Evolutionary conservation across 2,797 vertebrate species (phyloP).

Genomic region (Onychomys leucogaster): DNA sequence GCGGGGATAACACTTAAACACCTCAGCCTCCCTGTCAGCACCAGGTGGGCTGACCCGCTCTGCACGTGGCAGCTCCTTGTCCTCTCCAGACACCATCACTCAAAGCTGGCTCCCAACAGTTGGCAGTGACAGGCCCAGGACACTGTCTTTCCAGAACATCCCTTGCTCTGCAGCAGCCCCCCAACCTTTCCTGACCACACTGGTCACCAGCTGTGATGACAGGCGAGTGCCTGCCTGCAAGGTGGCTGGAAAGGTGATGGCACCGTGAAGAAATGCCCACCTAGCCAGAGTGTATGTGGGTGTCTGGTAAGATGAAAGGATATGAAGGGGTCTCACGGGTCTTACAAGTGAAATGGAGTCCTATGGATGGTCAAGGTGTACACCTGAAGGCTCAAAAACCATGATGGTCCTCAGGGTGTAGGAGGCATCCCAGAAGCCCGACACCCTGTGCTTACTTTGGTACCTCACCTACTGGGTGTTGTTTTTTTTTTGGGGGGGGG

Average conservation of each 20-base stretch:
- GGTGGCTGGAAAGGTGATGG: background rate
- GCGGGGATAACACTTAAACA: accelerated
- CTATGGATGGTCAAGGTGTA: accelerated
- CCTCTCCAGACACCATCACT: accelerated
- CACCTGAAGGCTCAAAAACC: accelerated
- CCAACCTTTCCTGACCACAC: background rate
- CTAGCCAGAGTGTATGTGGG: background rate
- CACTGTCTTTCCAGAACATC: background rate
- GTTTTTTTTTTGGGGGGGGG: background rate
- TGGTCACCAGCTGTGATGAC: background rate
- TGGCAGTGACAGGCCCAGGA: background rate
- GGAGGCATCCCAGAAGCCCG: background rate
- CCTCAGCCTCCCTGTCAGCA: accelerated
- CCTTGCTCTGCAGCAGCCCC: accelerated
- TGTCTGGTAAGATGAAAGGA: accelerated
- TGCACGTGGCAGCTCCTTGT: too few species aligned
- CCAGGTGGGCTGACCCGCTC: background rate
- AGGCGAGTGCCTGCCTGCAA: background rate
- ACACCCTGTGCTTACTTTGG: background rate
- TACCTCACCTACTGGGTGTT: background rate
- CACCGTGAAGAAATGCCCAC: background rate
- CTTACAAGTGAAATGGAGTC: background rate
- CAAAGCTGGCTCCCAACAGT: background rate
- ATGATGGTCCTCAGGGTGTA: background rate
- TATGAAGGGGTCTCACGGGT: background rate